Evolutionary conservation across 2,888 invertebrate species (phyloP).

Genomic region (Hemicrepidius hirtus): DNA sequence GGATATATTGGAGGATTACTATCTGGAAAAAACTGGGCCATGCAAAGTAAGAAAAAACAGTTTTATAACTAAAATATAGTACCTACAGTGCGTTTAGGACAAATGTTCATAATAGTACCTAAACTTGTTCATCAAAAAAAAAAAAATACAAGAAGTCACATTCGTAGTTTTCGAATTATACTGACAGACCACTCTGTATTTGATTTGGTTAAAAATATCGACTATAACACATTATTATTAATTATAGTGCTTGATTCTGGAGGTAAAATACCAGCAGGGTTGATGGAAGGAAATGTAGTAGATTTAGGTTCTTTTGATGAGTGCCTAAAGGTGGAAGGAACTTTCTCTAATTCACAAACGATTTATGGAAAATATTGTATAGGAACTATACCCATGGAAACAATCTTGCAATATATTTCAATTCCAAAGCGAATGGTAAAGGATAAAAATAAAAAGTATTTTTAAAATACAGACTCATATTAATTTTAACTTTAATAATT

Average conservation of each 20-base stretch:
- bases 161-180: no score
- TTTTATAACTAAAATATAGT: no score
- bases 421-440: background rate
- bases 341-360: background rate
- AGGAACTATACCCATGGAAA: conserved; percentile 32
- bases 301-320: conserved; percentile 48
- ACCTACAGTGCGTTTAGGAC: no score
- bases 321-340: conserved; percentile 30
- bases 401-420: background rate
- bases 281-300: conserved; percentile 32
- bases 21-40: background rate
- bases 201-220: no score
- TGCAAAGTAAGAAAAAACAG: background rate
- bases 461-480: no score
- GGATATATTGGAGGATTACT: background rate
- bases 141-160: no score
- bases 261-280: conserved; percentile 46
- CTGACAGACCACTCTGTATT: no score
- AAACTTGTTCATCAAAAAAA: no score
- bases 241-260: conserved; percentile 48
- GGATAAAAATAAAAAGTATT: no score
- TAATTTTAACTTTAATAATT: no score
- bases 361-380: conserved; percentile 54
- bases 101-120: no score
- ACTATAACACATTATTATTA: background rate